A percentile compares a stretch with the other conserved stretches of the same genome.
Conservation (phyloP, 2,113 vertebrate genomes). For the Plecturocebus donacophilus region DNA sequence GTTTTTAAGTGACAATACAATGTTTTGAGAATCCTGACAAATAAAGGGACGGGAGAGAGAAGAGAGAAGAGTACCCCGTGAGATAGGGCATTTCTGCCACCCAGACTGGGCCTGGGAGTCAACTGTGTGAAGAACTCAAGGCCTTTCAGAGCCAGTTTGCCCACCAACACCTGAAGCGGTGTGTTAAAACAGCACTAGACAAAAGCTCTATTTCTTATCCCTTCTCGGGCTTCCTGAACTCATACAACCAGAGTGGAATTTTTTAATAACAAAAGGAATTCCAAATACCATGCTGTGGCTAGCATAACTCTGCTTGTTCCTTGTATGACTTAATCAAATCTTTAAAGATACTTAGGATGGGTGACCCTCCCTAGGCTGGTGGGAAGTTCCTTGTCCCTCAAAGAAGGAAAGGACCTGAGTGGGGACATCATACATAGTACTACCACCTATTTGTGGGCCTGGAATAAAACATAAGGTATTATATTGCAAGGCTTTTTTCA, state of each 20-base stretch:
- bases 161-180: conserved; percentile 55
- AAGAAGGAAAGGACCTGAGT: not conserved
- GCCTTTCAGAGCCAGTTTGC: conserved; percentile 58
- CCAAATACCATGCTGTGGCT: conserved; percentile 82
- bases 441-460: not conserved
- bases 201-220: conserved; percentile 77
- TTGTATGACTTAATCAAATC: conserved; percentile 75
- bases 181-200: conserved; percentile 46
- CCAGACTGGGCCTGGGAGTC: accelerated
- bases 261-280: conserved; percentile 88
- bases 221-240: conserved; percentile 57
- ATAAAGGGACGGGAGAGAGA: not conserved
- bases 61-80: not conserved
- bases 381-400: not conserved
- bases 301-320: conserved; percentile 76
- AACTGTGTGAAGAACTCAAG: not conserved
- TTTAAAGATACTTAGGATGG: conserved; percentile 67
- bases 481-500: not conserved
- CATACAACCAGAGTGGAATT: conserved; percentile 82
- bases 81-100: not conserved
- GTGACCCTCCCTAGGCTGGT: conserved; percentile 11
- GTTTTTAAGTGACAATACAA: not conserved
- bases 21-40: conserved; percentile 23
- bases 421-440: accelerated
- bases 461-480: not conserved